Conservation (phyloP, 2,797 vertebrate genomes). For the Melanotaenia parkinsoni region DNA sequence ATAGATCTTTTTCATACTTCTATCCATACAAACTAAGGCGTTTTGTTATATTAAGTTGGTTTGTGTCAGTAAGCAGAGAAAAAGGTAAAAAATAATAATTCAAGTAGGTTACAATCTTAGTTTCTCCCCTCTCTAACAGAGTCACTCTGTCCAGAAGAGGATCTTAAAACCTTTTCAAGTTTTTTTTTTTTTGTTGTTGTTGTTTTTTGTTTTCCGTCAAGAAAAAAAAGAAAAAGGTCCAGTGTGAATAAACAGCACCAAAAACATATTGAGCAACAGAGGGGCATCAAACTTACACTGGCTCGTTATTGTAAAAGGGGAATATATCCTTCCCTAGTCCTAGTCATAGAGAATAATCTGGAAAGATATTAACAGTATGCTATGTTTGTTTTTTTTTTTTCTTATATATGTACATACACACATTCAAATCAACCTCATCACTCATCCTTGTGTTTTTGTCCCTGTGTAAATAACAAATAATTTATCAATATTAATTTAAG, state of each 20-base stretch:
- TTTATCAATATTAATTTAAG: conserved; percentile 83
- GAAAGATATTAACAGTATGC: conserved; percentile 78
- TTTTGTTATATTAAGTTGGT: conserved; percentile 79
- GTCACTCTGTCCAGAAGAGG: conserved; percentile 50
- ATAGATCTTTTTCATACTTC: conserved; percentile 81
- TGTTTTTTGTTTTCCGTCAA: conserved; percentile 19
- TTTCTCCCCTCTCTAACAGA: conserved; percentile 59
- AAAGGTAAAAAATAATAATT: conserved; percentile 58
- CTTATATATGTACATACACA: conserved; percentile 69
- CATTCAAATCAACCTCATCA: conserved; percentile 55
- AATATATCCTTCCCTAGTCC: conserved; percentile 37
- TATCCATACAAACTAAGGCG: conserved; percentile 83
- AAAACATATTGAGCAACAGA: conserved; percentile 74
- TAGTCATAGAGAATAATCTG: conserved; percentile 70
- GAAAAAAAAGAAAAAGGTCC: conserved; percentile 74
- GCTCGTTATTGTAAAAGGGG: conserved; percentile 60
- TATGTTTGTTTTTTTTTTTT: conserved; percentile 45
- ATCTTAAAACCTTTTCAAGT: conserved; percentile 68
- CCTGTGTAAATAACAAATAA: conserved; percentile 86
- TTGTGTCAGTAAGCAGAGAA: conserved; percentile 74
- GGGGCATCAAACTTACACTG: conserved; percentile 61
- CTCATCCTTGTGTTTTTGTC: conserved; percentile 61
- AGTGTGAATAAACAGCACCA: conserved; percentile 85
- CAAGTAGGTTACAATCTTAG: conserved; percentile 84
- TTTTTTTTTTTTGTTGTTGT: conserved; percentile 45